Conservation (phyloP, 2,113 vertebrate species). For the Apistogramma diplotaenia region DNA sequence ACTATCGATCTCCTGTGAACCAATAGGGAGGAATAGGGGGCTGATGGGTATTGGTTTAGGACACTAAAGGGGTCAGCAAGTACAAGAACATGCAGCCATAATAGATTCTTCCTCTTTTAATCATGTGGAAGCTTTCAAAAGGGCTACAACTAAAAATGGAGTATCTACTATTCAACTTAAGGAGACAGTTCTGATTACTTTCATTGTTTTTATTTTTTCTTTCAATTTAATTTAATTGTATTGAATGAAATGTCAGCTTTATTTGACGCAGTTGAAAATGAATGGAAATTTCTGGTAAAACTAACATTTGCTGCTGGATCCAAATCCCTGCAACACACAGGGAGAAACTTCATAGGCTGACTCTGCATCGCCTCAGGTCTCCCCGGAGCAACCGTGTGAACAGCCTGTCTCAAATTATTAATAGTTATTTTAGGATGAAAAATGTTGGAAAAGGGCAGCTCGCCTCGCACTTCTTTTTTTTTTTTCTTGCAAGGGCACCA, state of each 20-base stretch:
- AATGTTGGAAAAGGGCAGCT: not conserved
- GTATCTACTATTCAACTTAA: not conserved
- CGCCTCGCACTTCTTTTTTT: not conserved
- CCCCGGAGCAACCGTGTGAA: slow-evolving; percentile 19
- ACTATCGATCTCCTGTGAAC: slow-evolving; percentile 41
- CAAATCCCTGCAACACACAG: not conserved
- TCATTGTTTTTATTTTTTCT: not conserved
- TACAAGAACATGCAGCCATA: slow-evolving; percentile 20
- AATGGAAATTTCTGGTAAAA: not conserved
- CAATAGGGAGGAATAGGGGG: not conserved
- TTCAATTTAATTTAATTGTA: not conserved
- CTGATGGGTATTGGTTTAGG: slow-evolving; percentile 53
- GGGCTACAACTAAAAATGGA: not conserved
- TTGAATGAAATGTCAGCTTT: not conserved
- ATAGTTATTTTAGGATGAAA: slow-evolving; percentile 5
- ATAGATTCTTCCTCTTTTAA: slow-evolving; percentile 25
- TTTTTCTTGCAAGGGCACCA: not conserved
- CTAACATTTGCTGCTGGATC: not conserved
- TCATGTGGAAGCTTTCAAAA: slow-evolving; percentile 10
- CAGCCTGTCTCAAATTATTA: slow-evolving; percentile 37
- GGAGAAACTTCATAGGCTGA: not conserved
- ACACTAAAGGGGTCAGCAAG: slow-evolving; percentile 47
- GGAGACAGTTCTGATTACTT: not conserved
- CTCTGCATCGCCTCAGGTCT: slow-evolving; percentile 19
- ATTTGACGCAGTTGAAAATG: not conserved